Conservation (phyloP, 2,113 vertebrate species). For the Carollia perspicillata region DNA sequence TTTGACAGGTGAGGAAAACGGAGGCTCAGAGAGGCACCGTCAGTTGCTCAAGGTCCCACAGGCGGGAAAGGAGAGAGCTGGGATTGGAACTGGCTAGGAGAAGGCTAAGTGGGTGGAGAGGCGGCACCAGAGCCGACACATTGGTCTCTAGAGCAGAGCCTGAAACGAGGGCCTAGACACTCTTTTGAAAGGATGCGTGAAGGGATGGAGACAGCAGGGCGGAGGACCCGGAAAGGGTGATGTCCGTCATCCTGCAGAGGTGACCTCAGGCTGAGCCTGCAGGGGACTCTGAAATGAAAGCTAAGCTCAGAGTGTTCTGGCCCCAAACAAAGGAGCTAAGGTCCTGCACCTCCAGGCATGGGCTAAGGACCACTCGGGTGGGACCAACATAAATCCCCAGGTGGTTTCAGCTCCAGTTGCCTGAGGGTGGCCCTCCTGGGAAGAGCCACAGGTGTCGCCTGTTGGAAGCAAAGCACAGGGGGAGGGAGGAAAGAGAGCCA, state of each 20-base stretch:
- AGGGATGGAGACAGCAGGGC: background rate
- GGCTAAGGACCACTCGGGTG: background rate
- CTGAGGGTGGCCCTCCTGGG: rapidly evolving
- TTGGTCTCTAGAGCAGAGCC: background rate
- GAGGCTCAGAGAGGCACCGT: background rate
- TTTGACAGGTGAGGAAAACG: background rate
- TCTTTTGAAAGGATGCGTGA: rapidly evolving
- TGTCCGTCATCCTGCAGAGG: background rate
- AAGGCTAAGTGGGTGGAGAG: no score
- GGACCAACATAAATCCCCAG: background rate
- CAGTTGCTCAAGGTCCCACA: background rate
- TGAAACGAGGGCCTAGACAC: background rate
- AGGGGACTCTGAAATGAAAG: background rate
- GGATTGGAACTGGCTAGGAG: background rate
- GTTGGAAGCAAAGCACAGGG: background rate
- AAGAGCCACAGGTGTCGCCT: background rate
- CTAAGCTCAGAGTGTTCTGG: background rate
- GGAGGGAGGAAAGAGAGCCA: no score
- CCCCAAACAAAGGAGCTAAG: background rate
- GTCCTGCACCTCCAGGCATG: rapidly evolving
- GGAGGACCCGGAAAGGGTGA: background rate
- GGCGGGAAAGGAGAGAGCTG: no score
- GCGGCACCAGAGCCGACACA: background rate
- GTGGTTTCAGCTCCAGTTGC: background rate
- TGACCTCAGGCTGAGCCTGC: background rate